Base-by-base conservation (phyloP, 2,888 invertebrate genomes). In the Tupiocoris notatus region DNA sequence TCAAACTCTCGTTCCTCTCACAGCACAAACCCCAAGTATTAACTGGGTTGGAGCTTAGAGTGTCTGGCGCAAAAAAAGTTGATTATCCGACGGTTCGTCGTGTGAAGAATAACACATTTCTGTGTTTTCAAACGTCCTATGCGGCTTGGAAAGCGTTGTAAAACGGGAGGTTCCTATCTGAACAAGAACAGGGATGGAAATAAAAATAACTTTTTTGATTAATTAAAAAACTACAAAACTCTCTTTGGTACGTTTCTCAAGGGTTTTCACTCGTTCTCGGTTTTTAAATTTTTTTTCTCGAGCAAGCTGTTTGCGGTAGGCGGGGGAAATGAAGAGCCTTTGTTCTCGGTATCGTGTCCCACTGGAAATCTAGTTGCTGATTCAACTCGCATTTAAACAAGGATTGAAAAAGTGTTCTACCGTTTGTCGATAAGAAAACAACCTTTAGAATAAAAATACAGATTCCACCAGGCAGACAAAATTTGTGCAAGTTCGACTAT, bases 101-200 rank as follows among this genome's bases (percentile, higher is more conserved):
- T 70, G 70, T 70, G 70, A 70, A 70, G 70, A 70, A 70, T 70
- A 70, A 70, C 70, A 70, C 70, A 58, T 59, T 70, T 70, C 23
- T 70, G 59, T 59, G 59, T 59, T 59, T 25, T 59, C 6, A 23
- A 21, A 67, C 67, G 57, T 67, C 67, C 67, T n/a, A 59, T n/a
- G 59, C n/a, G 59, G 59, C 39, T 39, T 59, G 59, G 59, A 18
- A 59, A n/a, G 67, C 24, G 56, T 65, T 25, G 20, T 23, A n/a
- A 17, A 20, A 54, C 16, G 21, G 57, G 20, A 54, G 56, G 56
- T 39, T 7, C 6, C 6, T 39, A 12, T 39, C 9, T 21, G 22
- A 57, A 56, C 0, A 67, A 56, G 22, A 57, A n/a, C 2, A 22
- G 17, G 67, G 21, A 56, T 56, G 56, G 56, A 56, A 67, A 67